Percentiles rank a stretch among this genome's conserved stretches.
phyloP scores from a whole-genome alignment of 1,140 invertebrate genomes.

The Bombus superbus region DNA sequence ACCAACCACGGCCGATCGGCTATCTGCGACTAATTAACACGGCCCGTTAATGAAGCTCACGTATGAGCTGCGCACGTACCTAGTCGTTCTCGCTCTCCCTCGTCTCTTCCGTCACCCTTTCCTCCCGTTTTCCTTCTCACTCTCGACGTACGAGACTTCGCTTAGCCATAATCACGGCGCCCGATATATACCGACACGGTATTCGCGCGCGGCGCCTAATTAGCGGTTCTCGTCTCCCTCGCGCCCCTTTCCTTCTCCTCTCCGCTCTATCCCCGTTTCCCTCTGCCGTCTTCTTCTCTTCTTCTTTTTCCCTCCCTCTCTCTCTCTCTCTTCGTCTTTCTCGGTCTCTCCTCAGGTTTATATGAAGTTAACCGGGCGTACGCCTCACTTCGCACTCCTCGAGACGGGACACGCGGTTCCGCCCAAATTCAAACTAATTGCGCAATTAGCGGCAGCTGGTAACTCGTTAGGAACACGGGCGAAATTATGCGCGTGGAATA shows the following conservation, averaged over 20 bases:
- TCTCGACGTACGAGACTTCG: conserved; percentile 58
- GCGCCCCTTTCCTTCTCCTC: conserved; percentile 40
- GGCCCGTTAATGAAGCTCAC: conserved; percentile 79
- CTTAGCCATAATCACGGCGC: conserved; percentile 74
- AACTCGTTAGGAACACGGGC: conserved; percentile 51
- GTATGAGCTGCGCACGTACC: conserved; percentile 72
- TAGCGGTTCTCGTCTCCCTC: conserved; percentile 67
- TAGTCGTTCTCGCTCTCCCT: conserved; percentile 53
- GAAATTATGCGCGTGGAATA: conserved; percentile 38
- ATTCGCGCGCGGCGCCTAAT: conserved; percentile 77
- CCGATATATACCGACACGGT: conserved; percentile 74
- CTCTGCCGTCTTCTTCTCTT: background rate
- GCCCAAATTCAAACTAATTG: conserved; percentile 66
- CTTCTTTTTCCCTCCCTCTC: conserved; percentile 28
- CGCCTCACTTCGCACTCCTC: conserved; percentile 6
- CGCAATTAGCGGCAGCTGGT: conserved; percentile 56
- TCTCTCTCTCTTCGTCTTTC: conserved; percentile 5
- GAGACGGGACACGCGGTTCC: conserved; percentile 45
- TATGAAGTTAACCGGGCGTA: conserved; percentile 52
- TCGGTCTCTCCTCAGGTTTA: conserved; percentile 26
- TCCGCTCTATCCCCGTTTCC: background rate
- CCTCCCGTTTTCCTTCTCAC: conserved; percentile 44
- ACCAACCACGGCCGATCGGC: conserved; percentile 70
- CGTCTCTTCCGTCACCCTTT: conserved; percentile 50
- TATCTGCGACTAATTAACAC: conserved; percentile 81